Conservation (phyloP, 2,888 invertebrate genomes). For the Pandemis corylana region DNA sequence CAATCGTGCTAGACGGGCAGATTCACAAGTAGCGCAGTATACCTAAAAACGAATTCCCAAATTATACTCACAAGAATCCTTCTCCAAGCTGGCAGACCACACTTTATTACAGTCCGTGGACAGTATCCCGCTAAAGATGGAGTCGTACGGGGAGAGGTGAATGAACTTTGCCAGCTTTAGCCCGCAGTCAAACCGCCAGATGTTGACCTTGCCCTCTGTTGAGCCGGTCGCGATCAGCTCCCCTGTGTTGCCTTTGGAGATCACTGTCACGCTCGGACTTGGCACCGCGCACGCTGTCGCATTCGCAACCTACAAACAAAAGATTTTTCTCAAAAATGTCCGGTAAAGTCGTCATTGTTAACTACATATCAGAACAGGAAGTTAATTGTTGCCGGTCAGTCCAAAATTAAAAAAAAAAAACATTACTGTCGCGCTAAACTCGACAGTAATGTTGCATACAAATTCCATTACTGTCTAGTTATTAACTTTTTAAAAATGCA, state of each 20-base stretch:
- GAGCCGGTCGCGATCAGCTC: constrained; percentile 86
- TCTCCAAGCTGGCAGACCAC: constrained; percentile 78
- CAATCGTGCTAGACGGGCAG: too few relatives aligned
- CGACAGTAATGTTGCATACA: too few relatives aligned
- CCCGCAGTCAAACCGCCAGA: constrained; percentile 94
- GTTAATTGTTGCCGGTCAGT: too few relatives aligned
- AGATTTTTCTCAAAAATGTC: too few relatives aligned
- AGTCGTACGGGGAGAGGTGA: constrained; percentile 77
- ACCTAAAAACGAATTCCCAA: not conserved
- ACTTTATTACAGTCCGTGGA: constrained; percentile 75
- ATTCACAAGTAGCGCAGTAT: too few relatives aligned
- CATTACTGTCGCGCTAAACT: too few relatives aligned
- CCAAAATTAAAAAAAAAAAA: too few relatives aligned
- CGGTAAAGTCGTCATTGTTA: too few relatives aligned
- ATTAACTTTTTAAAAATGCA: too few relatives aligned
- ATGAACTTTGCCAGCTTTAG: constrained; percentile 88
- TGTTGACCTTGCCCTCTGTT: constrained; percentile 87
- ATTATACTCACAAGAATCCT: constrained; percentile 73
- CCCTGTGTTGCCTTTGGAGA: constrained; percentile 86
- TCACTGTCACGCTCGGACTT: constrained; percentile 81
- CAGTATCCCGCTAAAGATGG: constrained; percentile 79
- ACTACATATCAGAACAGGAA: too few relatives aligned
- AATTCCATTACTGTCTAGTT: too few relatives aligned
- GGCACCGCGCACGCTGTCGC: constrained; percentile 91
- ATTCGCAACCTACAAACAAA: constrained; percentile 86